phyloP scores from a whole-genome alignment of 2,113 vertebrate genomes.

The Ammodramus savannarum region DNA sequence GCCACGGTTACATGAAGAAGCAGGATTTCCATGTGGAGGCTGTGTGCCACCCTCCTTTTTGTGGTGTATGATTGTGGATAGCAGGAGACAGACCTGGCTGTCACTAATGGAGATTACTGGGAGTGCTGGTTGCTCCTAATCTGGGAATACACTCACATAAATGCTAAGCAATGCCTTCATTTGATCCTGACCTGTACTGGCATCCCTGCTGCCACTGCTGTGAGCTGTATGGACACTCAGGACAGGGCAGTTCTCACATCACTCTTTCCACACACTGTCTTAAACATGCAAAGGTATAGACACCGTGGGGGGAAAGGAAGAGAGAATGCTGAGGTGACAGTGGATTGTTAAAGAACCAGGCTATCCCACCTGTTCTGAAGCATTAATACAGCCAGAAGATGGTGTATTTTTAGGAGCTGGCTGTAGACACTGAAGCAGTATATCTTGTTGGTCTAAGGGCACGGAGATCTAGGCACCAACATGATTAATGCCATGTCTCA shows the following conservation, averaged over 20 bases:
- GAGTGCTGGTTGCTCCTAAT: neutral
- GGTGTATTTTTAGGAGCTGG: conserved; percentile 62
- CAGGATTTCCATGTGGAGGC: neutral
- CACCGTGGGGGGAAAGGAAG: neutral
- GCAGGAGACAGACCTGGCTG: neutral
- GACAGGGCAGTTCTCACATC: neutral
- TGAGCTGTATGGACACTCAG: neutral
- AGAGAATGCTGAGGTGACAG: neutral
- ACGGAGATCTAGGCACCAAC: conserved; percentile 24
- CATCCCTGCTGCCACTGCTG: neutral
- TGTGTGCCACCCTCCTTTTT: neutral
- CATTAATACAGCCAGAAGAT: conserved; percentile 26
- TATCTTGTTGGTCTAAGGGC: conserved; percentile 65
- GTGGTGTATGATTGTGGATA: neutral
- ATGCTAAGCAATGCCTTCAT: neutral
- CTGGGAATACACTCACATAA: neutral
- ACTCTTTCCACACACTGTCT: neutral
- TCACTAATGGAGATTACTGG: neutral
- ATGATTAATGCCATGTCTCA: conserved; percentile 60
- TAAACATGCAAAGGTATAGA: neutral
- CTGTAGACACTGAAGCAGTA: conserved; percentile 55
- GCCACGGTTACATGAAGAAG: neutral
- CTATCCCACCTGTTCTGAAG: neutral
- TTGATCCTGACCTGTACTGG: neutral
- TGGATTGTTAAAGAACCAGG: neutral